Base-by-base conservation (phyloP, 2,888 invertebrate species). In the Prosopocoilus inquinatus region DNA sequence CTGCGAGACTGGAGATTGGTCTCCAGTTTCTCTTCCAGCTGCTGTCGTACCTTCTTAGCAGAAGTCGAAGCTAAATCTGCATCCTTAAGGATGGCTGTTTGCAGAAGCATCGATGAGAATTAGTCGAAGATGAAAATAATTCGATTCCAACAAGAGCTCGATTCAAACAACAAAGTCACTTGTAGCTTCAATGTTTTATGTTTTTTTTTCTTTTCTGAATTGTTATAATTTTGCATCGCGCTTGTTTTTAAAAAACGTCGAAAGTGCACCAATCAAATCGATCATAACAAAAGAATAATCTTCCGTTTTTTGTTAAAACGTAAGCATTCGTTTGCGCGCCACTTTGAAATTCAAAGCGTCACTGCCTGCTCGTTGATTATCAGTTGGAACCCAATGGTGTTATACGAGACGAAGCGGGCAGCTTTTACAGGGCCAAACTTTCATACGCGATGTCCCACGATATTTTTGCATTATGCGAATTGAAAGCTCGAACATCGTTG, bases 31-130 rank as follows among this genome's bases (percentile, higher is more conserved):
- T 89, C 86, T 75, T 96, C 94, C 62, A 96, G 79, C 70, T 90
- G 87, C 73, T 88, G 87, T 44, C 95, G 85, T 11, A 96, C 93
- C 75, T 92, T 92, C 74, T 95, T 96, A 5, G 93, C 89, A 2
- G 96, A 91, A 63, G 91, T 89, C 50, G 87, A 85, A 7, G 88
- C 84, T 15, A 96, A 82, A 74, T 96, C 91, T 7, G 94, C 93
- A 76, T 88, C 88, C 78, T 93, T 89, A 20, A 96, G 82, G 71
- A 96, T 92, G 53, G 86, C 94, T 94, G 76, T 3, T 3, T 28
- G 7, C 20, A 28, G 3, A 28, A 28, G 20, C 5, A 28, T 28
- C 20, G 20, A 7, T 28, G 20, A 28, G 7, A 28, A 28, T 1
- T 5, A 28, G 4, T 28, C 20, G 5, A 20, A 20, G 78, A 70